A percentile compares a stretch with the other conserved stretches of the same genome.
phyloP scores from a whole-genome alignment of 1,140 invertebrate genomes.

The Zaprionus taronus region DNA sequence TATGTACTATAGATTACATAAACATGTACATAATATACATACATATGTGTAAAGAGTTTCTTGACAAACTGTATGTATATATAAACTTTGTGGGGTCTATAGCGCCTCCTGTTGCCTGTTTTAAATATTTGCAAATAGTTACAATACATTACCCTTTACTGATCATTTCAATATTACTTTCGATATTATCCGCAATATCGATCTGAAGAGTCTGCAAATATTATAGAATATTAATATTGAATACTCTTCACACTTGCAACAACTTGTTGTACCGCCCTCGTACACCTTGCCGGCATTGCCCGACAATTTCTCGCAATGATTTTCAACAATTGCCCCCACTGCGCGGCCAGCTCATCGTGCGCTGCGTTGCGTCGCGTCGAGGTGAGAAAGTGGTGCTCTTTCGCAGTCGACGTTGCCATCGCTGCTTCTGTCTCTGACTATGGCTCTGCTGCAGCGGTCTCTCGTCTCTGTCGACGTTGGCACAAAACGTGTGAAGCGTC shows the following conservation, averaged over 20 bases:
- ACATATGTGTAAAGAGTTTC: too few species aligned
- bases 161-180: too few species aligned
- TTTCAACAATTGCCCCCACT: slow-evolving; percentile 61
- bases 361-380: slow-evolving; percentile 19
- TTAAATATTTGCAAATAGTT: too few species aligned
- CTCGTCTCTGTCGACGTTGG: slow-evolving; percentile 13
- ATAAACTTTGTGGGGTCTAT: too few species aligned
- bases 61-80: too few species aligned
- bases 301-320: slow-evolving; percentile 64
- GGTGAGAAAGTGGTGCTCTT: slow-evolving; percentile 52
- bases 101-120: too few species aligned
- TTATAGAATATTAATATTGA: background rate
- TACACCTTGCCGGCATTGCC: slow-evolving; percentile 17
- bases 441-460: background rate
- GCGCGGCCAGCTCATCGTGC: slow-evolving; percentile 64
- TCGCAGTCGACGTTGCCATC: slow-evolving; percentile 2
- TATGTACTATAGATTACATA: too few species aligned
- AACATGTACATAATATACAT: too few species aligned
- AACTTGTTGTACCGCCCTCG: slow-evolving; percentile 22
- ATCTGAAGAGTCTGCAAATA: too few species aligned
- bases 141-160: too few species aligned
- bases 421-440: slow-evolving; percentile 8
- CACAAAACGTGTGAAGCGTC: slow-evolving; percentile 67
- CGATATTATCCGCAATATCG: too few species aligned
- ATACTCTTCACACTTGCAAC: background rate